phyloP scores from a whole-genome alignment of 2,888 invertebrate genomes.

The Lycia hirtaria region DNA sequence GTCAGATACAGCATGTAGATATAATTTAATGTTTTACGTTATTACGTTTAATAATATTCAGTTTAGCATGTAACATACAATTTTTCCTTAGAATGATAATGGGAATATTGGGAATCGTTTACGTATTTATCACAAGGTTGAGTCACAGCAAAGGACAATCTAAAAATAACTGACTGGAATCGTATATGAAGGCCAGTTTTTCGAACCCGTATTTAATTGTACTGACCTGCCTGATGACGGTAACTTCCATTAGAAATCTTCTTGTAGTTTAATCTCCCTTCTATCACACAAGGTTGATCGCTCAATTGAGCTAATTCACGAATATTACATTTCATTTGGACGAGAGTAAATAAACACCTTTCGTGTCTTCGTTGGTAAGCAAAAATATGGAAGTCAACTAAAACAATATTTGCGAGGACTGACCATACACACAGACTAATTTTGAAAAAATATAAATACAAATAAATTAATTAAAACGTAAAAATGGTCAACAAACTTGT shows the following conservation, averaged over 20 bases:
- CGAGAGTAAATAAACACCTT: slow-evolving; percentile 8
- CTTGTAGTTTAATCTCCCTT: slow-evolving; percentile 90
- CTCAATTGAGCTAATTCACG: slow-evolving; percentile 88
- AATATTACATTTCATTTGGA: slow-evolving; percentile 89
- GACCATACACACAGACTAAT: too few relatives aligned
- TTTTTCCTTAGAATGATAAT: slow-evolving; percentile 9
- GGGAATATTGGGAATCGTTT: slow-evolving; percentile 5
- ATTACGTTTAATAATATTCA: background rate
- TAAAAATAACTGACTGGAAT: slow-evolving; percentile 36
- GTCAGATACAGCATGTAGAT: too few relatives aligned
- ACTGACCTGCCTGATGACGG: slow-evolving; percentile 76
- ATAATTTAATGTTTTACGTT: too few relatives aligned
- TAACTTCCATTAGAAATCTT: slow-evolving; percentile 85
- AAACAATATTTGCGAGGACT: too few relatives aligned
- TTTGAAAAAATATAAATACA: too few relatives aligned
- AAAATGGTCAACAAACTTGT: too few relatives aligned
- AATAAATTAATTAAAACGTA: too few relatives aligned
- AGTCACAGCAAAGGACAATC: slow-evolving; percentile 29
- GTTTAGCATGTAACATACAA: background rate
- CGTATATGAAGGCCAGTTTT: background rate
- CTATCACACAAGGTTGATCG: slow-evolving; percentile 86
- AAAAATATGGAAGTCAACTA: background rate
- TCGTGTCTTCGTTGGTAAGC: background rate
- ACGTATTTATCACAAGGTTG: slow-evolving; percentile 18
- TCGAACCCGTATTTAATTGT: background rate